Percentiles rank a stretch among this genome's conserved stretches.
Evolutionary conservation across 2,113 vertebrate species (phyloP).

Genomic region (Excalfactoria chinensis): DNA sequence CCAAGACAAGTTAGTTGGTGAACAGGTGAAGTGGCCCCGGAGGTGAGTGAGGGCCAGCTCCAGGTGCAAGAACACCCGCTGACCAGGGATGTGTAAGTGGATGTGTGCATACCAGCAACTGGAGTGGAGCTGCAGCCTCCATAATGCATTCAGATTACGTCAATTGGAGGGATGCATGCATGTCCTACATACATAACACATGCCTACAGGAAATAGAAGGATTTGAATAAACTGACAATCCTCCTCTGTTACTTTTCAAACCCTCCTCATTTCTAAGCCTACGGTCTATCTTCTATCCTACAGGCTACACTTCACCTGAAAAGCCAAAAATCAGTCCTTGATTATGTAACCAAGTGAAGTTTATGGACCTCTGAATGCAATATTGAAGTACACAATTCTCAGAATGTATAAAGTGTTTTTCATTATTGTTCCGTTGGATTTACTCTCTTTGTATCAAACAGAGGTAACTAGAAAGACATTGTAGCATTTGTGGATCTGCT

Average conservation of each 20-base stretch:
- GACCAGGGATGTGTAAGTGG: neutral
- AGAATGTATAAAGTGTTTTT: neutral
- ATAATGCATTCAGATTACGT: neutral
- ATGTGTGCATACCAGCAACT: no score
- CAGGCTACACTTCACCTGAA: neutral
- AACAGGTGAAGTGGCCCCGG: neutral
- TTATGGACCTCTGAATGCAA: neutral
- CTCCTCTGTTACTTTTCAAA: neutral
- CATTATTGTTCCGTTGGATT: neutral
- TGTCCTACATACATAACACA: no score
- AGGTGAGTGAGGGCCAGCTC: neutral
- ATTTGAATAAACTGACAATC: neutral
- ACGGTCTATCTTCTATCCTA: neutral
- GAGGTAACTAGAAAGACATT: neutral
- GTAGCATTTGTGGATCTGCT: neutral
- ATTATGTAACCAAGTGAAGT: neutral
- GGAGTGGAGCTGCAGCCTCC: neutral
- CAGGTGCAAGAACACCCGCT: neutral
- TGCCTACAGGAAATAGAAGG: neutral
- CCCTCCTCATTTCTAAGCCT: neutral
- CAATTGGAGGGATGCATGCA: neutral
- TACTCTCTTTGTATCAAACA: neutral
- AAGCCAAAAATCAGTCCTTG: neutral
- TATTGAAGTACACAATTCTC: neutral
- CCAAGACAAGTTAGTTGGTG: neutral